Evolutionary conservation across 2,113 vertebrate species (phyloP).

Genomic region (Synodontis membranacea): DNA sequence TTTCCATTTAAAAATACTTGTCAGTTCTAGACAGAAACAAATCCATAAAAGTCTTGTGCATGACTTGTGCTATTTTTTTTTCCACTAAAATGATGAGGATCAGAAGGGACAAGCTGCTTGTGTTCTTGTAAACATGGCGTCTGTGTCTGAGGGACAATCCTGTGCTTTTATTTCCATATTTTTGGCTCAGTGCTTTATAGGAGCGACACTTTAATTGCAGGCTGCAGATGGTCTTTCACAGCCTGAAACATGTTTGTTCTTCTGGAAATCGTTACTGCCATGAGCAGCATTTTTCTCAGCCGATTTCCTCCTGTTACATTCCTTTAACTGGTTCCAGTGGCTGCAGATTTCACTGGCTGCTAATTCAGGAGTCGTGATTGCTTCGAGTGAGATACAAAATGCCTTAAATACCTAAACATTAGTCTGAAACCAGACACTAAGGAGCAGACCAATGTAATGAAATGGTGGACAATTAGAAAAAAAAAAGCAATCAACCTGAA

Average conservation of each 20-base stretch:
- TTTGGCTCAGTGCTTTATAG: conserved; percentile 22
- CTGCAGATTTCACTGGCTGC: not conserved
- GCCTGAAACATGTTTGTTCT: conserved; percentile 17
- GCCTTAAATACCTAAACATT: not conserved
- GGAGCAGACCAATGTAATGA: conserved; percentile 11
- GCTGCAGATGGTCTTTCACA: conserved; percentile 25
- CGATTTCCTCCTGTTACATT: conserved; percentile 21
- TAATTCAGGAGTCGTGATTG: conserved; percentile 7
- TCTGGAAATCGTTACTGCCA: conserved; percentile 16
- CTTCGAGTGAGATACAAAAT: not conserved
- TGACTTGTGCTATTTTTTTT: not conserved
- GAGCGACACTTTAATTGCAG: conserved; percentile 28
- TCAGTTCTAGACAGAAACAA: not conserved
- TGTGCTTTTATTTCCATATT: conserved; percentile 4
- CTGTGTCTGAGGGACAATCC: not conserved
- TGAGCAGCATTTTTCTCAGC: conserved; percentile 19
- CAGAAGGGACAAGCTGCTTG: not conserved
- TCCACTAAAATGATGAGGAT: not conserved
- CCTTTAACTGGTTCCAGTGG: conserved; percentile 16
- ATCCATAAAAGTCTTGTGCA: not conserved
- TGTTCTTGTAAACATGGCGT: conserved; percentile 1
- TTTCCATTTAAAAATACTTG: not conserved
- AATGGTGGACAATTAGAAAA: not conserved
- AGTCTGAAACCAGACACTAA: not conserved
- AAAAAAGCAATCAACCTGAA: too few species aligned